Evolutionary conservation across 2,888 invertebrate species (phyloP), one percentile per base, ranked within the genome.

Genomic region (Lepetodrilus schrolli): DNA sequence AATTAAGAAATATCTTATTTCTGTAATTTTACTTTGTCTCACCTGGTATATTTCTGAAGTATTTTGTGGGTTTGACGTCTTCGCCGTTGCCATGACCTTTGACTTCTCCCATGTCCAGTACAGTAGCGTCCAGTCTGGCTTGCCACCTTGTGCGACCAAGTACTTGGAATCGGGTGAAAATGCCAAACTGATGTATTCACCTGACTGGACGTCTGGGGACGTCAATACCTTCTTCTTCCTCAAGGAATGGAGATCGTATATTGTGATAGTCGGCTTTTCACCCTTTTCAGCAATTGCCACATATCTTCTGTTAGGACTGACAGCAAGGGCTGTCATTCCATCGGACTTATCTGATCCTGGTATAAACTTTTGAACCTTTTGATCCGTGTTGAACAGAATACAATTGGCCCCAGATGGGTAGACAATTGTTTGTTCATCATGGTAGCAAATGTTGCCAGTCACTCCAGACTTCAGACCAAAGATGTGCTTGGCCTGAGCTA

Each of bases 101-200:
- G 94, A 94, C 87, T 94, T 95, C 83, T 95, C 95, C 94, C 95
- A 93, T 88, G 94, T 94, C 92, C 95, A 95, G 91, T 94, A 94
- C 86, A 95, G 92, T 91, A 95, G 92, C 82, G 93, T 94, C 94
- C 95, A 94, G 89, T 96, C 96, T 0, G 96, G 96, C 77, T 94
- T 94, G 1, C 95, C 95, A 0, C 95, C 95, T 36, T 97, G 93
- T 0, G 95, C 93, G 0, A 95, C 93, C 10, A 98, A 89, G 80
- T 94, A 94, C 88, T 95, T 95, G 1, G 94, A 95, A 89, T 97
- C 97, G 76, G 92, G 93, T 0, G 95, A 95, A 85, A 98, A 96
- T 34, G 94, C 93, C 0, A 96, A 91, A 73, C 94, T 93, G 10
- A 94, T 93, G 86, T 94, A 95, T 84, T 94, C 94, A 72, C 91